Conservation (phyloP, 2,888 invertebrate species). For the Dicyrtomina minuta region DNA sequence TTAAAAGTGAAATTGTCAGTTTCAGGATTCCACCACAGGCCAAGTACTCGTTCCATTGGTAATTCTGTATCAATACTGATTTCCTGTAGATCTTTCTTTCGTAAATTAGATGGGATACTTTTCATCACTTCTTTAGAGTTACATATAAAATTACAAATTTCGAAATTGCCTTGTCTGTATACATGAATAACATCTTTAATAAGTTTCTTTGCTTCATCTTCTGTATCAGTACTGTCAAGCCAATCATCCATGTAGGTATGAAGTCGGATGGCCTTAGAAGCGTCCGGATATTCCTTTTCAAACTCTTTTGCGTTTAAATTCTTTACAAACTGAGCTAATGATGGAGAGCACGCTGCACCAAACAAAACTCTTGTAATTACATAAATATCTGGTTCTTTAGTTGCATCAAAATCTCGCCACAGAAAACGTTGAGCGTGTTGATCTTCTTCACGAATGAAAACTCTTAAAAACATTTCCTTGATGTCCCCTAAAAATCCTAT, state of each 20-base stretch:
- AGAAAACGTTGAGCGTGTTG: slow-evolving; percentile 34
- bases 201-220: slow-evolving; percentile 24
- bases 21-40: slow-evolving; percentile 30
- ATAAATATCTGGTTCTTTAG: neutral
- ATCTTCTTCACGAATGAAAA: slow-evolving; percentile 34
- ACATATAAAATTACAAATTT: slow-evolving; percentile 20
- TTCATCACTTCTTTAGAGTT: slow-evolving; percentile 8
- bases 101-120: slow-evolving; percentile 12
- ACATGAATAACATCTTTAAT: slow-evolving; percentile 15
- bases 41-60: slow-evolving; percentile 23
- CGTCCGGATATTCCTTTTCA: slow-evolving; percentile 23
- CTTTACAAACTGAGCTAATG: slow-evolving; percentile 30
- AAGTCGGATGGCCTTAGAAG: slow-evolving; percentile 8
- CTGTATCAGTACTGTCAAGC: slow-evolving; percentile 19
- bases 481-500: slow-evolving; percentile 37
- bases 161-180: slow-evolving; percentile 5
- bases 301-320: slow-evolving; percentile 35
- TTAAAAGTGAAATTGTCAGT: slow-evolving; percentile 32
- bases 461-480: slow-evolving; percentile 39
- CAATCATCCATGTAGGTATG: slow-evolving; percentile 37
- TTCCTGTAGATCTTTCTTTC: neutral
- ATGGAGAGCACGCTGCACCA: slow-evolving; percentile 38
- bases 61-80: neutral
- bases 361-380: slow-evolving; percentile 34
- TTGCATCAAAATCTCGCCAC: slow-evolving; percentile 34